Evolutionary conservation across 2,797 vertebrate species (phyloP), one percentile per base, ranked within the genome.

Genomic region (Bradypus variegatus): DNA sequence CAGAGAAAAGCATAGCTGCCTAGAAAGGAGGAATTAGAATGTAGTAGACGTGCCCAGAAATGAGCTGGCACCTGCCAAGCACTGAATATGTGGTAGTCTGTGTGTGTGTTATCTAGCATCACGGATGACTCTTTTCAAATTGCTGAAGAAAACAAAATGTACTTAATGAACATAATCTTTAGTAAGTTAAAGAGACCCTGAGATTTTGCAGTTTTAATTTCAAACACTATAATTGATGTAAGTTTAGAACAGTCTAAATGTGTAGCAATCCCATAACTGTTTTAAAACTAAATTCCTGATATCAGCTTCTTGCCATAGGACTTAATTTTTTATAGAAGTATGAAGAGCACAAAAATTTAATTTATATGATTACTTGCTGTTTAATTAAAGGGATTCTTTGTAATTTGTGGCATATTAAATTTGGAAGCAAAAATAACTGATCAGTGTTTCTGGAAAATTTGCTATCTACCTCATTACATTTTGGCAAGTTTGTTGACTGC

Each of bases 371-470:
- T 65, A 89, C 38, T 41, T 58, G 10, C 64, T 76, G 70, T 91
- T 36, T 78, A 88, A 53, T 27, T 83, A 38, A 73, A 73, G 79
- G 15, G 53, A 84, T 36, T 91, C 48, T 69, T 79, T 55, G 14
- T 90, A 70, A 82, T 81, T 70, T 76, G 14, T 77, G 45, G 21
- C 19, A 64, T 76, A 64, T 38, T 45, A 55, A 69, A 73, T 94
- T 91, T 92, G 29, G 77, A 87, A 48, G 67, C 60, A 93, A n/a
- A 93, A 88, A 41, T 53, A 83, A 65, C 60, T 50, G 16, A 33
- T 41, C 55, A 67, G 29, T 83, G 48, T 78, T 78, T 65, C 90
- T 89, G 81, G 31, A 94, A 84, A 79, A 76, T 81, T 55, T 19
- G 8, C 67, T 60, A 50, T 73, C 53, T 67, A 21, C 50, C 60